Evolutionary conservation across 2,888 invertebrate species (phyloP), one percentile per base, ranked within the genome.

Genomic region (Apodemia hepburni): DNA sequence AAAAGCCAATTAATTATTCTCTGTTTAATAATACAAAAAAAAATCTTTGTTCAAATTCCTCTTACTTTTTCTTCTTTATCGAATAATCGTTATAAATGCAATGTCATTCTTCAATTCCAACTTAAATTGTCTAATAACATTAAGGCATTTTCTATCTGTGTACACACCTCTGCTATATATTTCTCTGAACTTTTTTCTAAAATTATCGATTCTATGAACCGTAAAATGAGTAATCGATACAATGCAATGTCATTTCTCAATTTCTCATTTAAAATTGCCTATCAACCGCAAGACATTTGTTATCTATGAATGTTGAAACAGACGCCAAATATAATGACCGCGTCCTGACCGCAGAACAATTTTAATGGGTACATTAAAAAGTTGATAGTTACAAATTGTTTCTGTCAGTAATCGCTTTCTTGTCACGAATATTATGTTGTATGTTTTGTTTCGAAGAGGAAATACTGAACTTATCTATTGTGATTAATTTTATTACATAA

Each of bases 341-440:
- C 75, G 72, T 78, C 74, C 73, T 68, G 80, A 86, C 85, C 86
- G 82, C 87, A 84, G 45, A 79, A 83, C 80, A 80, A 84, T 84
- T 87, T 83, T 85, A 84, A 87, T 84, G 82, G 80, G 75, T 80
- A 81, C 84, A 87, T 88, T 87, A 88, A 85, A 85, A 84, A 84
- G 82, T 29, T 84, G 87, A 87, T 86, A 85, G 86, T 84, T 74
- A 87, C 87, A 87, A 87, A 87, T 87, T 79, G 81, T 51, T 64
- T 61, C 61, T 65, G 64, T 63, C 68, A 62, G 61, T 64, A 59
- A 65, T 49, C 61, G 42, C 54, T 61, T 66, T 64, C 61, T 64
- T 63, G 47, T 65, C 65, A 63, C 54, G 33, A 60, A 54, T 61
- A 61, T 59, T 59, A 61, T 47, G 62, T 33, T 61, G 58, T 58